Conservation (phyloP, 2,888 invertebrate species). For the Pasiphila rectangulata region DNA sequence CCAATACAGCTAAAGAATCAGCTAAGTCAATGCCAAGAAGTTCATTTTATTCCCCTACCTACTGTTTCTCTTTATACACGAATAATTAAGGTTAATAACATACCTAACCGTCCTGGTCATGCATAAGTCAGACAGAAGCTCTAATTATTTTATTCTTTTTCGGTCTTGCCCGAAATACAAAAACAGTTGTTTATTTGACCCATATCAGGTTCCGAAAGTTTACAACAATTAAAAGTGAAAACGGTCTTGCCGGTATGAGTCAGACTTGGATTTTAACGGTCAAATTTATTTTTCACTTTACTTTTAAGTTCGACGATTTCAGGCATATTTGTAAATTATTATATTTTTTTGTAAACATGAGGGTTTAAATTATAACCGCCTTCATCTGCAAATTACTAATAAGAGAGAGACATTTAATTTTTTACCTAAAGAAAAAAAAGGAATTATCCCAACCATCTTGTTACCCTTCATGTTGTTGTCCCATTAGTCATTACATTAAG, state of each 20-base stretch:
- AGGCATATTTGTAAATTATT: too few relatives aligned
- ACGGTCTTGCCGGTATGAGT: constrained; percentile 14
- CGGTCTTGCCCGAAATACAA: constrained; percentile 1
- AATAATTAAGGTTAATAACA: not conserved
- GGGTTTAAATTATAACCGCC: too few relatives aligned
- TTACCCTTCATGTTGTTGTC: not conserved
- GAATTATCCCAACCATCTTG: too few relatives aligned
- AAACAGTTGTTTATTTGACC: constrained; percentile 22
- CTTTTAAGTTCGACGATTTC: too few relatives aligned
- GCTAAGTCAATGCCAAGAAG: not conserved
- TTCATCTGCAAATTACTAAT: too few relatives aligned
- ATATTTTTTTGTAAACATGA: too few relatives aligned
- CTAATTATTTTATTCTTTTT: constrained; percentile 8
- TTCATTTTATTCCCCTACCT: not conserved
- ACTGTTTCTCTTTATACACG: not conserved
- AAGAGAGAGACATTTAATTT: too few relatives aligned
- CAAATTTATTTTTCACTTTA: too few relatives aligned
- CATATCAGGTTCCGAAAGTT: constrained; percentile 28
- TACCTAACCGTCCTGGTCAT: not conserved
- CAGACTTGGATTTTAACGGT: constrained; percentile 7
- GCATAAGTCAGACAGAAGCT: not conserved
- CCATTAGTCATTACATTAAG: not conserved
- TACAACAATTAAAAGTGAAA: constrained; percentile 18
- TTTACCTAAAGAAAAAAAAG: too few relatives aligned
- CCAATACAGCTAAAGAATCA: not conserved